Base-by-base conservation (phyloP, 2,113 vertebrate species). In the Tylochromis polylepis region DNA sequence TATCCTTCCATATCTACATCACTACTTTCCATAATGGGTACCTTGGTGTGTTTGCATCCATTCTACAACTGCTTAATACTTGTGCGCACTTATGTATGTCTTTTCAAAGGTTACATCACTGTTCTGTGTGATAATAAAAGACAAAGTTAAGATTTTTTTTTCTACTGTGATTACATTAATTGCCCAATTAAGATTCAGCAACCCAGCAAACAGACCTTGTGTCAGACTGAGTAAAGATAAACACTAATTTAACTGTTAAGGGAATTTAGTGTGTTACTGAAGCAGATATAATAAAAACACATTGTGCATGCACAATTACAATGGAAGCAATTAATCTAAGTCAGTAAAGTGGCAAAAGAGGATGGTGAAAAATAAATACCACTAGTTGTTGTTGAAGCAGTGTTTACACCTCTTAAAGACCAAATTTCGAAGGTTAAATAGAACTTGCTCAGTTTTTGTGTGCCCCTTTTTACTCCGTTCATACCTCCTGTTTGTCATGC, bases 401-500 rank as follows among this genome's bases (percentile, higher is more conserved):
- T 31, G 11, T 22, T 11, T 57, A 5, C 1, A 11, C 20, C 11
- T 5, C 8, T 11, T 56, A 56, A 22, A 22, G 51, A 51, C 51
- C 20, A 18, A 77, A 77, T 53, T 77, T 1, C 53, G 18, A 77
- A 53, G 27, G 49, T 77, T 77, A 51, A 51, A 77, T 20, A 31
- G 29, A 34, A 53, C 11, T n/a, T 18, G 16, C 29, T 75, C 43
- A 4, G 46, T 0, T 77, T 31, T 27, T 51, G 6, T 34, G 36
- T 59, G 46, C 31, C 46, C 18, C 0, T 15, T 57, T 31, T 27
- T 5, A 0, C 8, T 77, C n/a, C 4, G 15, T n/a, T 38, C 95
- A 65, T 96, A 99, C 98, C 94, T 99, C 98, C 92, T 99, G 97
- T 65, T 97, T 97, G 89, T 99, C 95, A 49, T 98, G 97, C 86